These are phyloP conservation scores for Psittacula echo DNA, from an alignment of 2,797 vertebrate genomes.

Conservation along the genomic window DNA sequence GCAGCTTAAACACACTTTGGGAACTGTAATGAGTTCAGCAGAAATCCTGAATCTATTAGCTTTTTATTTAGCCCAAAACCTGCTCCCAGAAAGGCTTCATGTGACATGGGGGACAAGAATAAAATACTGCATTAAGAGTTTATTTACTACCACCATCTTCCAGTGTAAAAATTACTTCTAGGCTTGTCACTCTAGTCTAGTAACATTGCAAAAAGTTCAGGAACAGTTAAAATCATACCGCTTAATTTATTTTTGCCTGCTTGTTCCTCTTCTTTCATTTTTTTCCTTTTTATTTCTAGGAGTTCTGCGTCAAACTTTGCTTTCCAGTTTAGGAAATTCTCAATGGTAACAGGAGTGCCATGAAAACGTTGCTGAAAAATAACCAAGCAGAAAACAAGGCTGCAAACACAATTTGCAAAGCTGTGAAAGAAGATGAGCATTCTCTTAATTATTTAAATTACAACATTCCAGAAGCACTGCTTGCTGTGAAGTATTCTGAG, in stretches of 20 bases:
- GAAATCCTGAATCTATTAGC: background rate
- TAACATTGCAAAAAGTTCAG: background rate
- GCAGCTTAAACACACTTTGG: background rate
- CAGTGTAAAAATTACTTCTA: background rate
- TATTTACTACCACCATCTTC: background rate
- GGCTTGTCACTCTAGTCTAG: background rate
- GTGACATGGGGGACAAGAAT: background rate
- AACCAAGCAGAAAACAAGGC: slow-evolving; percentile 12
- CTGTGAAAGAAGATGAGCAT: background rate
- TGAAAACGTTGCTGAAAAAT: slow-evolving; percentile 89
- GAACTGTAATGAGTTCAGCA: background rate
- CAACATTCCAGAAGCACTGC: background rate
- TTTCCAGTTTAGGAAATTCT: slow-evolving; percentile 96
- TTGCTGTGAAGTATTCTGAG: background rate
- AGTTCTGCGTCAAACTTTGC: slow-evolving; percentile 91
- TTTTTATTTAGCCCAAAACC: background rate
- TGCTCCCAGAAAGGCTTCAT: background rate
- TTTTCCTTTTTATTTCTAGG: slow-evolving; percentile 88
- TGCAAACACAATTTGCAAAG: slow-evolving; percentile 5
- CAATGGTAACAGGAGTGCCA: slow-evolving; percentile 96
- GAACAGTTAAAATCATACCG: slow-evolving; percentile 75
- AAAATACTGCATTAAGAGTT: background rate
- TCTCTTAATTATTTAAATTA: background rate
- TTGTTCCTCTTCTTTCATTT: slow-evolving; percentile 94
- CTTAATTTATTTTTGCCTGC: slow-evolving; percentile 90